phyloP scores from a whole-genome alignment of 2,797 vertebrate genomes.

The Tangara arthus region DNA sequence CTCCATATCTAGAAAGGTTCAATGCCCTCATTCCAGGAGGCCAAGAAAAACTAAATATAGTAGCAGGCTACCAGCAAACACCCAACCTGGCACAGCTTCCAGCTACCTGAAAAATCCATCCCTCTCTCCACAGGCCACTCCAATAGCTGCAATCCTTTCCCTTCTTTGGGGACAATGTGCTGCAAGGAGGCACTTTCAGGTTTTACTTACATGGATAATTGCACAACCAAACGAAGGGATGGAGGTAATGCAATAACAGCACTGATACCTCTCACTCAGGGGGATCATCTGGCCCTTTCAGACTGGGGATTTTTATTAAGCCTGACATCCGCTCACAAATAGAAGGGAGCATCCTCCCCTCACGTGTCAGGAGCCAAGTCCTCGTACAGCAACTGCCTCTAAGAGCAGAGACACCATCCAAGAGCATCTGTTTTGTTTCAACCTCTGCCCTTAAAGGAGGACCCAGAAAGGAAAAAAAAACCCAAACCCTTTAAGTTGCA shows the following conservation, averaged over 20 bases:
- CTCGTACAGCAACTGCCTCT: not conserved
- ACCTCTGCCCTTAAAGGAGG: slow-evolving; percentile 1
- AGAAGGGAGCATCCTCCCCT: not conserved
- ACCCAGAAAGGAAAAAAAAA: not conserved
- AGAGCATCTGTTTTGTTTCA: slow-evolving; percentile 46
- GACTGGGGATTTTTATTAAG: not conserved
- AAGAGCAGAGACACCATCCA: not conserved
- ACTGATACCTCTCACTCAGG: not conserved
- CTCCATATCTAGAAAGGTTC: slow-evolving; percentile 45
- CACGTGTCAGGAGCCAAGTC: not conserved
- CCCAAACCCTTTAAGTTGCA: not conserved
- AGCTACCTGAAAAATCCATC: slow-evolving; percentile 48
- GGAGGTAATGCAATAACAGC: not conserved
- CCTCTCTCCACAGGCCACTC: not conserved
- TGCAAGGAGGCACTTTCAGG: not conserved
- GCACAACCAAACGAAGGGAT: not conserved
- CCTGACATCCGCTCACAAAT: not conserved
- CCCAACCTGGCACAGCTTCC: not conserved
- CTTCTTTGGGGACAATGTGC: slow-evolving; percentile 26
- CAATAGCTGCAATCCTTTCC: not conserved
- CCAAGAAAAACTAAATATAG: slow-evolving; percentile 54
- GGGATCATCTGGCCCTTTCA: not conserved
- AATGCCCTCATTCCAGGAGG: not conserved
- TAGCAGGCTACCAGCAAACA: slow-evolving; percentile 14
- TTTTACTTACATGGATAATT: not conserved